Conservation (phyloP, 2,888 invertebrate genomes). For the Ennomos fuscantarius region DNA sequence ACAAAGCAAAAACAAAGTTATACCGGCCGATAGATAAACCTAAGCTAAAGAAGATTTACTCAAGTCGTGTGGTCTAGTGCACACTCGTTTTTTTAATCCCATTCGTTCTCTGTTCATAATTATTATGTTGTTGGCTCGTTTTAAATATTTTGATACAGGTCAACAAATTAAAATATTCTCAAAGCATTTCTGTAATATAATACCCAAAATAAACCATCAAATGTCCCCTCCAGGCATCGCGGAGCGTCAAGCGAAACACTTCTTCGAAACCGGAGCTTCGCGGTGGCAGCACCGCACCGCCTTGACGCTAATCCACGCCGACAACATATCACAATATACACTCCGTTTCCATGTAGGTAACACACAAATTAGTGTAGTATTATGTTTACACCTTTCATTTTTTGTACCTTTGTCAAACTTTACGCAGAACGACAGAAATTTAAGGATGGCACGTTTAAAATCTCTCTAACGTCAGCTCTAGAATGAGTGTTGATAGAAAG, state of each 20-base stretch:
- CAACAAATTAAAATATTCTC: constrained; percentile 29
- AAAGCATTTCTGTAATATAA: constrained; percentile 39
- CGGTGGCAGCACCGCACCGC: constrained; percentile 43
- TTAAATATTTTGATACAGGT: neutral
- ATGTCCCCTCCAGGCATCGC: constrained; percentile 57
- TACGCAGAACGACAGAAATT: constrained; percentile 62
- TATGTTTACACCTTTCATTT: constrained; percentile 73
- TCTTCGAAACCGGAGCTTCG: constrained; percentile 76
- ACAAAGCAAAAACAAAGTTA: no score
- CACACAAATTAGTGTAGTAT: constrained; percentile 79
- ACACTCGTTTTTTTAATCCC: no score
- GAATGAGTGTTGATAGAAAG: constrained; percentile 43
- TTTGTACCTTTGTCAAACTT: constrained; percentile 68
- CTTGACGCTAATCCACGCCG: constrained; percentile 66
- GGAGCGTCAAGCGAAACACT: constrained; percentile 78
- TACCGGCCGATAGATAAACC: no score
- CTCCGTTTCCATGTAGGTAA: constrained; percentile 72
- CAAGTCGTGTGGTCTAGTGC: no score
- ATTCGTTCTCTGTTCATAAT: constrained; percentile 24
- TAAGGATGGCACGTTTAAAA: constrained; percentile 45
- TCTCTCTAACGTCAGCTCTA: constrained; percentile 32
- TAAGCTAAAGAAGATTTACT: no score
- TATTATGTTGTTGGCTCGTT: constrained; percentile 2
- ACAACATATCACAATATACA: constrained; percentile 80
- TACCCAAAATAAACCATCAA: constrained; percentile 52